Percentiles rank a stretch among this genome's conserved stretches.
Conservation (phyloP, 2,797 vertebrate species). For the Bradypodion ventrale region DNA sequence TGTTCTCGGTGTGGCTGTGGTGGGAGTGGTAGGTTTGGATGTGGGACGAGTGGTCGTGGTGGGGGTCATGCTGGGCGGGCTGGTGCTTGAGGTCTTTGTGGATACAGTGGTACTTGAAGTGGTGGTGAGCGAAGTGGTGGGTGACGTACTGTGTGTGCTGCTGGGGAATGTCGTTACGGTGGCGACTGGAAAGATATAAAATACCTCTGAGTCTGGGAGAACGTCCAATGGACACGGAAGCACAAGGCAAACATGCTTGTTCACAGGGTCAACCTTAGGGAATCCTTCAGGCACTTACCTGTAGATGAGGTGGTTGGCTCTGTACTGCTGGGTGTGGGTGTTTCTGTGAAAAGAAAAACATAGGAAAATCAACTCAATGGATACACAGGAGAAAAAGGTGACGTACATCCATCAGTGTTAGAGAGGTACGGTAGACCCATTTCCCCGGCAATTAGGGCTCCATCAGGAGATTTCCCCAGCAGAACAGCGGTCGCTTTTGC, state of each 20-base stretch:
- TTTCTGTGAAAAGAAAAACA: not conserved
- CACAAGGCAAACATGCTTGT: not conserved
- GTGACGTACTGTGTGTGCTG: not conserved
- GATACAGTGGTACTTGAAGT: not conserved
- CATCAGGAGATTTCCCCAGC: too few species aligned
- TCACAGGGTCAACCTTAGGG: not conserved
- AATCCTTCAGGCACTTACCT: fast-evolving
- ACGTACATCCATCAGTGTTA: too few species aligned
- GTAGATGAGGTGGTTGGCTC: not conserved
- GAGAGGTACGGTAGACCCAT: too few species aligned
- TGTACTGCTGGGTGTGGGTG: fast-evolving
- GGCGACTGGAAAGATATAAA: not conserved
- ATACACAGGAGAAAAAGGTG: too few species aligned
- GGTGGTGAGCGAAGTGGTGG: not conserved
- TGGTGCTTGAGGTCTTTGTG: not conserved
- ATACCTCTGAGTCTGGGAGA: fast-evolving
- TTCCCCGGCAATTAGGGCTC: too few species aligned
- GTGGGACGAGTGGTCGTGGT: too few species aligned
- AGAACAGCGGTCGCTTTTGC: too few species aligned
- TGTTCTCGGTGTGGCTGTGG: too few species aligned
- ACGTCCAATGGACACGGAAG: fast-evolving
- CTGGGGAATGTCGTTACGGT: not conserved
- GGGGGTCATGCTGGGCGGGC: not conserved
- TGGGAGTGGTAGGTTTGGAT: too few species aligned
- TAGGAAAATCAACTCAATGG: too few species aligned